These are phyloP conservation scores for Oxyruncus cristatus DNA, from an alignment of 2,113 vertebrate species.

Conservation along the genomic window DNA sequence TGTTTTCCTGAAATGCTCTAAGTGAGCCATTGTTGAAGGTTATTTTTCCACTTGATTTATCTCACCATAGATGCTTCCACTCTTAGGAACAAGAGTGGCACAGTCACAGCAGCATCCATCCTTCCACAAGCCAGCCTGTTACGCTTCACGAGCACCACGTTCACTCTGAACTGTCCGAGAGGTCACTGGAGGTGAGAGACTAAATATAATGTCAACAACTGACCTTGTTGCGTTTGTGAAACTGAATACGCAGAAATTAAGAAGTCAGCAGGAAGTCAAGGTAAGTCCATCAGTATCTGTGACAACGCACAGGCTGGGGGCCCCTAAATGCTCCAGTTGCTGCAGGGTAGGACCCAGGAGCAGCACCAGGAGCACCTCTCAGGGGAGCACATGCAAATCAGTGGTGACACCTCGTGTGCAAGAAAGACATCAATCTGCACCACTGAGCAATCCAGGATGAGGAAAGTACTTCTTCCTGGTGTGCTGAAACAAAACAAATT, in stretches of 20 bases:
- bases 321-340: no score
- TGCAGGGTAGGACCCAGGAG: neutral
- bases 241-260: neutral
- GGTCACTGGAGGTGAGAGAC: neutral
- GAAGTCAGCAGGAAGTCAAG: neutral
- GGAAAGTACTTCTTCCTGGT: neutral
- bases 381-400: neutral
- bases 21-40: neutral
- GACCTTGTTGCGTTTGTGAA: neutral
- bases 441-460: neutral
- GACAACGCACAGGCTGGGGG: neutral
- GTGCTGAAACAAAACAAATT: neutral
- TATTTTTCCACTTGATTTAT: neutral
- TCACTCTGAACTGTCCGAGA: neutral
- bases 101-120: accelerated
- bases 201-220: neutral
- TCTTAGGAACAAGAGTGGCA: neutral
- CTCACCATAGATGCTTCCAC: neutral
- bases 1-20: neutral
- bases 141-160: neutral
- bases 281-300: neutral
- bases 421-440: neutral
- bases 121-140: neutral
- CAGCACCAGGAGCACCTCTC: neutral
- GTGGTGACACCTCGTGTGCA: neutral